phyloP scores from a whole-genome alignment of 1,140 invertebrate genomes.

The Tetramorium alpestre region DNA sequence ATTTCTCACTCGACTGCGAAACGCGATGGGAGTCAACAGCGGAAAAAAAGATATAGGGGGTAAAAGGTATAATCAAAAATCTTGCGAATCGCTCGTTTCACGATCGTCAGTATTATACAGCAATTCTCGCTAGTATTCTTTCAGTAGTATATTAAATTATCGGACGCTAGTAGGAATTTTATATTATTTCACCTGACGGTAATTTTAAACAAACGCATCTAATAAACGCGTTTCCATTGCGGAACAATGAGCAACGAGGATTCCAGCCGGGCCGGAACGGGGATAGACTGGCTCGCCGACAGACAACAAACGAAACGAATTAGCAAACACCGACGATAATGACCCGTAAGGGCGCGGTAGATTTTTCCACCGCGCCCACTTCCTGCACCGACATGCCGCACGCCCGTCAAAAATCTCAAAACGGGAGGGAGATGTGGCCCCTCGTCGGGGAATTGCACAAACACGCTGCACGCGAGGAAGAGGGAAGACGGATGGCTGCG shows the following conservation, averaged over 20 bases:
- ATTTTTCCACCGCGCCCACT: conserved; percentile 16
- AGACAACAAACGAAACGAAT: conserved; percentile 39
- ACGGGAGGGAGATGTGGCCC: background rate
- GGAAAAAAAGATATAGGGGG: background rate
- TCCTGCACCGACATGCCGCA: background rate
- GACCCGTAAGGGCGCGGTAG: background rate
- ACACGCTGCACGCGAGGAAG: conserved; percentile 28
- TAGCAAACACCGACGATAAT: conserved; percentile 26
- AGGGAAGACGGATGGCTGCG: conserved; percentile 48
- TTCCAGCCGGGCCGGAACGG: background rate
- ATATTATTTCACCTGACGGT: background rate
- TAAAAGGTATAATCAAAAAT: background rate
- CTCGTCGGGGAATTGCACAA: background rate
- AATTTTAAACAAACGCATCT: background rate
- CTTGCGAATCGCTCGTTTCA: background rate
- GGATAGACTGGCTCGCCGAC: background rate
- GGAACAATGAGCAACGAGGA: background rate
- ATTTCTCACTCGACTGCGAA: conserved; percentile 28
- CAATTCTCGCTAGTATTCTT: background rate
- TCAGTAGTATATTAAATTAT: background rate
- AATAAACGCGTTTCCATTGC: background rate
- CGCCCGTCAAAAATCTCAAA: conserved; percentile 26
- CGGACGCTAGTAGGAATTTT: background rate
- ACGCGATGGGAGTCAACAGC: background rate
- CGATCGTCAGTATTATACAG: background rate